Base-by-base conservation (phyloP, 2,888 invertebrate genomes). In the Melanchra persicariae region DNA sequence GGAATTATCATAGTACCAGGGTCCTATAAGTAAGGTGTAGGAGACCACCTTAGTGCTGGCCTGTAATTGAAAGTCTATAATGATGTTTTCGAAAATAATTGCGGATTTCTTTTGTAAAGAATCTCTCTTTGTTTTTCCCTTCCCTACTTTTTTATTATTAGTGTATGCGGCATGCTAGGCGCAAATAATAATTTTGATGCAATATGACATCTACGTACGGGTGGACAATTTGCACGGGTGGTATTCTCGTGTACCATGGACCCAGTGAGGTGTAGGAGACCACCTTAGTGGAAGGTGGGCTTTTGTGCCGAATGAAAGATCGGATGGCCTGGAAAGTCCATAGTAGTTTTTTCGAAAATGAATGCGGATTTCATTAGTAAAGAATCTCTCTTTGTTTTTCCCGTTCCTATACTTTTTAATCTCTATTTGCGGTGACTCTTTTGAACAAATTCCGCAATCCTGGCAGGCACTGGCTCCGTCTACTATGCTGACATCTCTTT, bases 221-320 rank as follows among this genome's bases (percentile, higher is more conserved):
- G 24, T 78, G 70, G 73, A 81, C 87, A 89, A 90, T 91, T 90
- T 89, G 85, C 83, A 62, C 80, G 85, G 88, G 87, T 84, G 83
- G 86, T 88, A 89, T 90, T 87, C 90, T 89, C 81, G 82, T 82
- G 73, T 85, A 83, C 85, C 30, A 45, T 9, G 30, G 63, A 54
- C 57, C 30, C 49, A 59, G 59, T 55, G 24, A 62, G 52, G 22
- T 66, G 58, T 30, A 55, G 34, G 9, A 52, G 58, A 59, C 45
- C 66, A 58, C 64, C 49, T 47, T 24, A 9, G 43, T 24, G n/a
- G 12, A 9, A 34, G 6, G 26, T 52, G 15, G 43, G 68, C n/a
- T 24, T 74, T 40, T 10, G 59, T 52, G 58, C 49, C n/a, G 9
- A 2, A 9, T 69, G 49, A 43, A 15, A 17, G 45, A 12, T 37